These are phyloP conservation scores for Homalodisca vitripennis DNA, from an alignment of 1,140 invertebrate genomes.

Conservation along the genomic window DNA sequence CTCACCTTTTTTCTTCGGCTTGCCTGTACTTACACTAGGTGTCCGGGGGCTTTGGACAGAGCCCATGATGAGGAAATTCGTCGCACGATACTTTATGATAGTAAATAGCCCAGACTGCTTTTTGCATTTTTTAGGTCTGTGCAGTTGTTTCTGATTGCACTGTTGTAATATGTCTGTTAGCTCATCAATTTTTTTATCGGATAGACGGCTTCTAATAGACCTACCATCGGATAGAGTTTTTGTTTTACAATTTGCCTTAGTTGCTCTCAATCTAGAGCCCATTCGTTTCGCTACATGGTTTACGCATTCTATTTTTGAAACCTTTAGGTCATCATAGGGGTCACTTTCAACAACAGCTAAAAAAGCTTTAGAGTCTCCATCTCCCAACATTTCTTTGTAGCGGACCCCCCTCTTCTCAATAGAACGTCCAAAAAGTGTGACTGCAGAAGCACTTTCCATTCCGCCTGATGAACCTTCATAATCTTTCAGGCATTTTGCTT, in stretches of 20 bases:
- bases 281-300: too few relatives aligned
- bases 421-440: too few relatives aligned
- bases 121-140: slow-evolving; percentile 25
- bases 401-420: too few relatives aligned
- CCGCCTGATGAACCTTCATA: too few relatives aligned
- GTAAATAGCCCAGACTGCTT: slow-evolving; percentile 31
- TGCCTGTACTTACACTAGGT: slow-evolving; percentile 28
- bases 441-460: too few relatives aligned
- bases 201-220: slow-evolving; percentile 28
- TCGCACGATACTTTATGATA: slow-evolving; percentile 31
- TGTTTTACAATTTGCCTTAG: not conserved
- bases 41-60: slow-evolving; percentile 28
- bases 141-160: slow-evolving; percentile 19
- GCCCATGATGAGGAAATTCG: slow-evolving; percentile 25
- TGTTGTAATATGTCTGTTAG: slow-evolving; percentile 15
- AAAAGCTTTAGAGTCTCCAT: too few relatives aligned
- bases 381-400: too few relatives aligned
- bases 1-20: slow-evolving; percentile 10
- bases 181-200: slow-evolving; percentile 20
- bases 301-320: too few relatives aligned
- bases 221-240: slow-evolving; percentile 11
- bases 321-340: too few relatives aligned
- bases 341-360: too few relatives aligned
- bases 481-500: too few relatives aligned
- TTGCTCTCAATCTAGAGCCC: not conserved